These are phyloP conservation scores for Rhinoraja longicauda DNA, from an alignment of 2,797 vertebrate genomes.

Conservation along the genomic window DNA sequence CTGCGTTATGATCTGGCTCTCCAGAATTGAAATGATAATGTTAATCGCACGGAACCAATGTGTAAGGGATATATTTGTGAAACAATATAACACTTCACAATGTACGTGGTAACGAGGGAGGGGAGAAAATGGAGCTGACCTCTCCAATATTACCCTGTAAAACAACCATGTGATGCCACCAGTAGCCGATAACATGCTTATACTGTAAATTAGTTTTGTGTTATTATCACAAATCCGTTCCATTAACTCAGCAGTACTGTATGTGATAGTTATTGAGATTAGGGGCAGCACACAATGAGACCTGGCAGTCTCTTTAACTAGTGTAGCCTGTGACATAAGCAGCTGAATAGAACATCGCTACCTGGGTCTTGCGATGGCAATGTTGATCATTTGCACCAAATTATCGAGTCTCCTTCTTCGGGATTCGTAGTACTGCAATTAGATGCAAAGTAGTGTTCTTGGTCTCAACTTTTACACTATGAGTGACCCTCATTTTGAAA, in stretches of 20 bases:
- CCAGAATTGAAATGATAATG: background rate
- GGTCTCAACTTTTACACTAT: background rate
- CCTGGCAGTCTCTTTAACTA: background rate
- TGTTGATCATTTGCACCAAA: background rate
- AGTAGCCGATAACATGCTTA: background rate
- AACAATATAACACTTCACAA: background rate
- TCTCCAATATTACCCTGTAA: background rate
- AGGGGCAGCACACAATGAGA: background rate
- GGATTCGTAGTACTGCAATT: background rate
- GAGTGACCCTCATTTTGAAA: too few relatives aligned
- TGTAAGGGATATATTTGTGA: background rate
- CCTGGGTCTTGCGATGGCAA: background rate
- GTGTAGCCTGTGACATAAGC: too few relatives aligned
- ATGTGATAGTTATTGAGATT: background rate
- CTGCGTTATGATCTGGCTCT: background rate
- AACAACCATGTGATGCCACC: background rate
- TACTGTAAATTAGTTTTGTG: too few relatives aligned
- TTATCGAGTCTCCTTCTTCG: background rate
- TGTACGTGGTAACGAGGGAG: background rate
- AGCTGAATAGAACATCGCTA: background rate
- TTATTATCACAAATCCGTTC: background rate
- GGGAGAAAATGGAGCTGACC: background rate
- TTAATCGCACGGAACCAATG: background rate
- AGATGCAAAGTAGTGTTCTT: conserved; percentile 14
- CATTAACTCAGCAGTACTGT: background rate